Evolutionary conservation across 1,140 invertebrate species (phyloP).

Genomic region (Olivierus martensii): DNA sequence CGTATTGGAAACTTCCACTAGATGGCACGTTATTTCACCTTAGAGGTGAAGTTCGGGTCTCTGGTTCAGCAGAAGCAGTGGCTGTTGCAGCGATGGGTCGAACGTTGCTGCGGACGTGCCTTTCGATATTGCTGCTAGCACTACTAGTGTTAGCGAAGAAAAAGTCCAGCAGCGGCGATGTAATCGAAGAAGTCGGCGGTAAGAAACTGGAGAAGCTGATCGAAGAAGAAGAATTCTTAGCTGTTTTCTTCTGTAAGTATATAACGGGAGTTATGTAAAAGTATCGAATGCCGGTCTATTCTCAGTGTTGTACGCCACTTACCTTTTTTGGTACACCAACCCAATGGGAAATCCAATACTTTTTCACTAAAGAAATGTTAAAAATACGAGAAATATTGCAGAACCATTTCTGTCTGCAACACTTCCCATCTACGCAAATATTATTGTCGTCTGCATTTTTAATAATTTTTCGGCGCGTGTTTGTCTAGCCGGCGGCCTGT

Average conservation of each 20-base stretch:
- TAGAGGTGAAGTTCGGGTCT: not conserved
- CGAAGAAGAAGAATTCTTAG: constrained; percentile 80
- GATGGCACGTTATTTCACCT: not conserved
- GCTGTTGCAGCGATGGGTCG: constrained; percentile 6
- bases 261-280: no score
- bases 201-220: constrained; percentile 77
- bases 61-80: not conserved
- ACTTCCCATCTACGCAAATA: not conserved
- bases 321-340: not conserved
- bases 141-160: constrained; percentile 2
- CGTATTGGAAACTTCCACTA: not conserved
- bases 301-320: not conserved
- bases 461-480: no score
- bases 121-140: constrained; percentile 1
- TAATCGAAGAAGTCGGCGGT: constrained; percentile 80
- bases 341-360: constrained; percentile 1
- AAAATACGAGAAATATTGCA: not conserved
- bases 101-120: not conserved
- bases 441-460: not conserved
- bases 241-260: constrained; percentile 91
- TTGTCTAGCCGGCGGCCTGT: no score
- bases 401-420: not conserved
- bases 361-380: not conserved
- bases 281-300: not conserved
- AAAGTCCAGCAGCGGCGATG: constrained; percentile 31